Conservation (phyloP, 2,888 invertebrate species). For the Meghimatium bilineatum region DNA sequence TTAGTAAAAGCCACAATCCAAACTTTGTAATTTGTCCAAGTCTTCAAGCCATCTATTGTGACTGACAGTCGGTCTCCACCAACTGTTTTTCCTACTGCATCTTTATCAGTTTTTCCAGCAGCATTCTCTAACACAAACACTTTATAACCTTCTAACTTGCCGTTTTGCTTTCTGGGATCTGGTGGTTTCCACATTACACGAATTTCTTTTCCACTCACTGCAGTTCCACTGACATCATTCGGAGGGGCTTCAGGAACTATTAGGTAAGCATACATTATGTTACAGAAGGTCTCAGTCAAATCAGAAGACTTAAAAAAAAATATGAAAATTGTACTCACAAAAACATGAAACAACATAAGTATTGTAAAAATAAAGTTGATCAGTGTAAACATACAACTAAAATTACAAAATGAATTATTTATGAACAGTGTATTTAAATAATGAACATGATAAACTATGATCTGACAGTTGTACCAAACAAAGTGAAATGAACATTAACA, state of each 20-base stretch:
- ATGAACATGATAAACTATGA: no score
- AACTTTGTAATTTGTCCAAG: slow-evolving; percentile 97
- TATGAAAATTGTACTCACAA: no score
- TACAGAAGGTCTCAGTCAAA: not conserved
- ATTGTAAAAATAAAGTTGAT: no score
- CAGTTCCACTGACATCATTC: slow-evolving; percentile 92
- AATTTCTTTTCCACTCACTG: slow-evolving; percentile 92
- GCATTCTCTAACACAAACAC: slow-evolving; percentile 77
- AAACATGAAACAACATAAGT: no score
- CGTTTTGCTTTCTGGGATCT: slow-evolving; percentile 92
- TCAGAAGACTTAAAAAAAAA: not conserved
- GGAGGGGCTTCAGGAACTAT: slow-evolving; percentile 97
- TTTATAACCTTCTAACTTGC: slow-evolving; percentile 78
- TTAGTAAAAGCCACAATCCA: slow-evolving; percentile 97
- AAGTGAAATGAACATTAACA: no score
- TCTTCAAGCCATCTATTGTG: slow-evolving; percentile 90
- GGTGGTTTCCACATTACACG: slow-evolving; percentile 95
- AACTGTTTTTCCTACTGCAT: slow-evolving; percentile 77
- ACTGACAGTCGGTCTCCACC: slow-evolving; percentile 78
- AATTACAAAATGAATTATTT: no score
- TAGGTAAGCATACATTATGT: not conserved
- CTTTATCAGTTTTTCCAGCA: slow-evolving; percentile 79
- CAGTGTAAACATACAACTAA: no score
- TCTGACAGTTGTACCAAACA: no score
- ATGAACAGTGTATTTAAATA: no score